These are phyloP conservation scores for Loxodonta africana DNA, from an alignment of 2,113 vertebrate genomes.

Conservation along the genomic window DNA sequence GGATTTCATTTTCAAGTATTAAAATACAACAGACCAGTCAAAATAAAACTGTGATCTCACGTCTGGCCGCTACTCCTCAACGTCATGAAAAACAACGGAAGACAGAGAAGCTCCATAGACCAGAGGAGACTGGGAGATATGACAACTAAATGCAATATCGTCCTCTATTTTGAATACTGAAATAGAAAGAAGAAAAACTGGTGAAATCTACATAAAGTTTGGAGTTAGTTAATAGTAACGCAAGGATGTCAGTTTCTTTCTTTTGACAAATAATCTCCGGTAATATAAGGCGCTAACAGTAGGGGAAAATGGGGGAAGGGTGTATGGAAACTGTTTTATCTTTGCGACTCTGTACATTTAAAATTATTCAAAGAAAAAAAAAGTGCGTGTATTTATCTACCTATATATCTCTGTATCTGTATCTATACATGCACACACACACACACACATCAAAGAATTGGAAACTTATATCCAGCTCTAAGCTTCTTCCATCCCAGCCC, in stretches of 20 bases:
- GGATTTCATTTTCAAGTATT: background rate
- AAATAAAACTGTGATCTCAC: slow-evolving; percentile 13
- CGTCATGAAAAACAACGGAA: background rate
- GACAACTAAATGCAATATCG: background rate
- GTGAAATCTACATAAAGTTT: background rate
- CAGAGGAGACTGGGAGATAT: background rate
- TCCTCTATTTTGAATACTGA: background rate
- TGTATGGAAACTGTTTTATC: background rate
- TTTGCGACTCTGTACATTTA: background rate
- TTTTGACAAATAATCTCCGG: background rate
- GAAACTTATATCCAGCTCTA: background rate
- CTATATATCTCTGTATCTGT: no score
- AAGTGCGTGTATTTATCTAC: background rate
- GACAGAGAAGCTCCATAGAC: background rate
- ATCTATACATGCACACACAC: background rate
- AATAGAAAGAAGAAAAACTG: background rate
- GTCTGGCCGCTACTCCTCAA: background rate
- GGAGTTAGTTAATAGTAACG: background rate
- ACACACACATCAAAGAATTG: background rate
- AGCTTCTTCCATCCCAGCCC: background rate
- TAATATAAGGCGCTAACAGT: background rate
- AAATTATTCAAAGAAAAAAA: background rate
- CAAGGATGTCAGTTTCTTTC: background rate
- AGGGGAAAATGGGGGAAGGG: background rate
- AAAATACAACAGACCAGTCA: background rate